Evolutionary conservation across 2,888 invertebrate genomes (phyloP), one percentile per base, ranked within the genome.

Genomic region (Polyploca ridens): DNA sequence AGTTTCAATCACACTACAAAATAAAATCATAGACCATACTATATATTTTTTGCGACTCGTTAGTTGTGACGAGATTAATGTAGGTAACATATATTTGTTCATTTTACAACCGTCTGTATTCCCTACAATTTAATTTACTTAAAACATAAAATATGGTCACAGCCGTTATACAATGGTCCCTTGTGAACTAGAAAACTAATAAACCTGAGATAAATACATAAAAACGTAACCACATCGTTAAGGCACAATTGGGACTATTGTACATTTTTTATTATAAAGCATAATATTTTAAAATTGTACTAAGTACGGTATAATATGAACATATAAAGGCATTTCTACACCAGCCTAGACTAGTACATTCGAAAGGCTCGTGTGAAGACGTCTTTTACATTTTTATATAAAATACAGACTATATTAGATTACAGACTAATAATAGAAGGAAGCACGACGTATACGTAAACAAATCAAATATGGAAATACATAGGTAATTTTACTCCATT

Each of bases 81-180:
- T 19, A 54, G 54, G 19, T 54, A 54, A n/a, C n/a, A 10, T 27
- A 10, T 27, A 61, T 61, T 38, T 27, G 16, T 41, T 61, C 10
- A 44, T 61, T 11, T 61, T 44, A 61, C 16, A 61, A 44, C 41
- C 16, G 41, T 8, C 5, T 6, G 6, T 27, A n/a, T 61, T 44
- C 38, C 38, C 61, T 6, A 44, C 13, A 13, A 61, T 27, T 61
- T 41, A 41, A 38, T 19, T 41, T 44, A 61, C 41, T 41, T 41
- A 38, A 59, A 19, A 38, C 19, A 41, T 60, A 38, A 11, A 44
- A 27, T 60, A 41, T 19, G 27, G 41, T 61, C 61, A 61, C 61
- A 61, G 61, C 61, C 61, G 27, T 41, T 61, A 61, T 61, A 61
- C 61, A 61, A 27, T 61, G 41, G 61, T 61, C 61, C 61, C 61